Evolutionary conservation across 37 sponge, comb jelly and placozoan genomes (phyloP).

Genomic region (Trichoplax adhaerens): DNA sequence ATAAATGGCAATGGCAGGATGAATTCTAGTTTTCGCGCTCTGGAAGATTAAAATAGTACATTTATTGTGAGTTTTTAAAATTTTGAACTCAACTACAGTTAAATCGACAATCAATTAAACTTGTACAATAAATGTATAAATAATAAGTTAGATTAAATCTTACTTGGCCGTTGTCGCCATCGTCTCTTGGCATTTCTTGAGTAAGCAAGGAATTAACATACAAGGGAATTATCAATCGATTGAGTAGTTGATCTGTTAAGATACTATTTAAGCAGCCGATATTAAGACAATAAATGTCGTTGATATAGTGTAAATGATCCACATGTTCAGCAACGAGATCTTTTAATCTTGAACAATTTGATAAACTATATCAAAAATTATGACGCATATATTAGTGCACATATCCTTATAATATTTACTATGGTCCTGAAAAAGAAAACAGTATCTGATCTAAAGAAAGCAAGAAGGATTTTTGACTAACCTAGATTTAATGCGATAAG

Average conservation of each 20-base stretch:
- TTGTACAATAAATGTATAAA: too few relatives aligned
- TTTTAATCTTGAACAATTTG: conserved; percentile 49
- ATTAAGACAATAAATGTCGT: conserved; percentile 69
- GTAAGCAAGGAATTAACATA: conserved; percentile 31
- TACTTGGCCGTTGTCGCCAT: too few relatives aligned
- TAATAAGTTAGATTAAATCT: too few relatives aligned
- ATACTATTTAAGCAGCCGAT: conserved; percentile 42
- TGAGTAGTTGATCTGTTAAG: conserved; percentile 44
- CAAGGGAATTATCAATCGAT: conserved; percentile 79
- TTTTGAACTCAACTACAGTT: too few relatives aligned
- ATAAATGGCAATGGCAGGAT: too few relatives aligned
- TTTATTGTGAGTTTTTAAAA: too few relatives aligned
- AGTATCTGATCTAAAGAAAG: background rate
- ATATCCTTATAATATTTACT: background rate
- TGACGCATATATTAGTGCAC: background rate
- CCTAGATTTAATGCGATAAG: background rate
- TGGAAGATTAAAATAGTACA: too few relatives aligned
- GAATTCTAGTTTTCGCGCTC: too few relatives aligned
- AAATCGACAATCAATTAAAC: too few relatives aligned
- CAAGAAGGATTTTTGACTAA: background rate
- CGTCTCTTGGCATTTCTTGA: too few relatives aligned
- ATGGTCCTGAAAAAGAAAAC: background rate
- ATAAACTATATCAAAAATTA: conserved; percentile 24
- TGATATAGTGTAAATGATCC: conserved; percentile 85
- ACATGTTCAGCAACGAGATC: conserved; percentile 75